A percentile compares a stretch with the other conserved stretches of the same genome.
phyloP scores from a whole-genome alignment of 2,797 vertebrate genomes.

The Pogonophryne albipinna region DNA sequence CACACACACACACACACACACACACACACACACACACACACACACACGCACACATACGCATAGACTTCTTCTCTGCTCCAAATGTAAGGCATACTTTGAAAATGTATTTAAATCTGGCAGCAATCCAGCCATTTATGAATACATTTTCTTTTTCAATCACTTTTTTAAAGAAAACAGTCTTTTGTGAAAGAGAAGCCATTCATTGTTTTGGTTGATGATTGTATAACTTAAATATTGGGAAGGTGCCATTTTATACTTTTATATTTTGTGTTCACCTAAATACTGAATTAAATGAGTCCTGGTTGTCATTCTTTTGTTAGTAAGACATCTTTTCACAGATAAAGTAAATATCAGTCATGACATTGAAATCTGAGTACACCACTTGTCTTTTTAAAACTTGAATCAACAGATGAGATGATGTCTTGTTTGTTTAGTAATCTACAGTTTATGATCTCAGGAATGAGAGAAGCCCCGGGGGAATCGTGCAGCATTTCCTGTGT shows the following conservation, averaged over 20 bases:
- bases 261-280: background rate
- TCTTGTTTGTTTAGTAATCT: background rate
- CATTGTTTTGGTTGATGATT: background rate
- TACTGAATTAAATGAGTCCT: background rate
- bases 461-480: background rate
- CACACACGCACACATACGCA: constrained; percentile 22
- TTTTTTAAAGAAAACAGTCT: background rate
- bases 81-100: constrained; percentile 42
- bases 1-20: background rate
- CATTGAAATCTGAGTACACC: background rate
- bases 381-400: background rate
- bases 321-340: background rate
- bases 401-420: background rate
- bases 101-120: constrained; percentile 27
- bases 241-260: no score
- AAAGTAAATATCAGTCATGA: background rate
- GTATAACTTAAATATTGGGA: no score
- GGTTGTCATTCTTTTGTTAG: background rate
- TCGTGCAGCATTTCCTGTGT: constrained; percentile 10
- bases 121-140: background rate
- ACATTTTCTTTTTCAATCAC: background rate
- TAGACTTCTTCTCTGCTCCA: constrained; percentile 3
- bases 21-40: constrained; percentile 16
- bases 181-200: no score
- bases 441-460: background rate